These are phyloP conservation scores for Pithecia hirsuta DNA, from an alignment of 2,797 vertebrate species.

Conservation along the genomic window DNA sequence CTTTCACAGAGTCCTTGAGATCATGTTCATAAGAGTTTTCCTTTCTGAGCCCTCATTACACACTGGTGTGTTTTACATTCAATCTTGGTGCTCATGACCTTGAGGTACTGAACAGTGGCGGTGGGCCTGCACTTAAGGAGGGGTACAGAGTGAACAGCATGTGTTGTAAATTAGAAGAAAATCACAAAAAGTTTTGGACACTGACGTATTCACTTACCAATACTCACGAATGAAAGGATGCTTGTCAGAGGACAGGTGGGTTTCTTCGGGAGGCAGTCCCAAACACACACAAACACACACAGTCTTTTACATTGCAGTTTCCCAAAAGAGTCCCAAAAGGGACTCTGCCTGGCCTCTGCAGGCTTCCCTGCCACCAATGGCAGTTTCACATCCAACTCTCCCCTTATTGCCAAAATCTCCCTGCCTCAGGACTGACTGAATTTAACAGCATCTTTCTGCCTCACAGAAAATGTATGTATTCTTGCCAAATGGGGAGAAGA, in stretches of 20 bases:
- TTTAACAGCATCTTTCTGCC: background rate
- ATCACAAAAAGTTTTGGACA: background rate
- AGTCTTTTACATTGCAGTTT: background rate
- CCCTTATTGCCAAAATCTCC: background rate
- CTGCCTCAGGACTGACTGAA: background rate
- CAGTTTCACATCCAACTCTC: background rate
- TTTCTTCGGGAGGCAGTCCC: background rate
- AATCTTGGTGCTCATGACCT: background rate
- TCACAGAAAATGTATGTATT: background rate
- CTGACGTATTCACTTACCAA: background rate
- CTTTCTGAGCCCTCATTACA: background rate
- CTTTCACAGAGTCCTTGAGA: background rate
- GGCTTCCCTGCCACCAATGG: background rate
- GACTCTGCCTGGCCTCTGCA: background rate
- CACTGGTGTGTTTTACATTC: accelerated
- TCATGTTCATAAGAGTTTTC: too few species aligned
- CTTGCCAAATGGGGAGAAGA: background rate
- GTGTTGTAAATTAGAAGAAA: background rate
- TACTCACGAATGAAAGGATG: background rate
- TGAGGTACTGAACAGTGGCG: accelerated
- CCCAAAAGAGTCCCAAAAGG: too few species aligned
- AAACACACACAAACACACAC: too few species aligned
- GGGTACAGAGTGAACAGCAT: accelerated
- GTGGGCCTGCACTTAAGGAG: background rate
- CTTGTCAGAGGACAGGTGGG: background rate